phyloP scores from a whole-genome alignment of 2,888 invertebrate genomes.

The Patella depressa region DNA sequence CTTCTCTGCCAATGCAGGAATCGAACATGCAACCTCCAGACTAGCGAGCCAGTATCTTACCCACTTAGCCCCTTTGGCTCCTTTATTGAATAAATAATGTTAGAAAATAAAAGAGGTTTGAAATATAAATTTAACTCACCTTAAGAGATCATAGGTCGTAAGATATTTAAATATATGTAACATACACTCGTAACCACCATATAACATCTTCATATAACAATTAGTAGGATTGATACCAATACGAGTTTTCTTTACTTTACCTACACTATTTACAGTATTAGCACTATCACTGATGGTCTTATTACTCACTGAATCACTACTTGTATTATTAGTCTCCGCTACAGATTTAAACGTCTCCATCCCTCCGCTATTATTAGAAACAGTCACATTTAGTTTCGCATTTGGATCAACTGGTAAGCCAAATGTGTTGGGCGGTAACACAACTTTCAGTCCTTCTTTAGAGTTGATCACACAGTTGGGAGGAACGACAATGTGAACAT shows the following conservation, averaged over 20 bases:
- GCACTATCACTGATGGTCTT: slow-evolving; percentile 12
- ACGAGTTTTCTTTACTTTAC: neutral
- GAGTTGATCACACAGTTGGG: slow-evolving; percentile 61
- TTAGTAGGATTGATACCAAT: slow-evolving; percentile 18
- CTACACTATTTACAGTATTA: slow-evolving; percentile 3
- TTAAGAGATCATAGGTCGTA: slow-evolving; percentile 50
- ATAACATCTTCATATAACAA: slow-evolving; percentile 54
- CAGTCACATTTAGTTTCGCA: slow-evolving; percentile 42
- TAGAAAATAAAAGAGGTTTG: neutral
- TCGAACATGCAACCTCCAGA: too few relatives aligned
- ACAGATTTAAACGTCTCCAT: slow-evolving; percentile 5
- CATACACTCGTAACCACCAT: slow-evolving; percentile 62
- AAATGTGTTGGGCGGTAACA: slow-evolving; percentile 63
- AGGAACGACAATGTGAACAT: slow-evolving; percentile 57
- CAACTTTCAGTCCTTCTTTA: slow-evolving; percentile 57
- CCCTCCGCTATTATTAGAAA: slow-evolving; percentile 38
- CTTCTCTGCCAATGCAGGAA: too few relatives aligned
- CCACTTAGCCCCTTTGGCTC: too few relatives aligned
- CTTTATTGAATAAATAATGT: too few relatives aligned
- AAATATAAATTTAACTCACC: slow-evolving; percentile 43
- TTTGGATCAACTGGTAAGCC: slow-evolving; percentile 45
- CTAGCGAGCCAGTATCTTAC: too few relatives aligned
- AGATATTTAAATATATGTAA: slow-evolving; percentile 57
- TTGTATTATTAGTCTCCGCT: slow-evolving; percentile 4
- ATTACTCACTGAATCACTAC: slow-evolving; percentile 22